Conservation (phyloP, 2,797 vertebrate species). For the Notolepis coatsorum region DNA sequence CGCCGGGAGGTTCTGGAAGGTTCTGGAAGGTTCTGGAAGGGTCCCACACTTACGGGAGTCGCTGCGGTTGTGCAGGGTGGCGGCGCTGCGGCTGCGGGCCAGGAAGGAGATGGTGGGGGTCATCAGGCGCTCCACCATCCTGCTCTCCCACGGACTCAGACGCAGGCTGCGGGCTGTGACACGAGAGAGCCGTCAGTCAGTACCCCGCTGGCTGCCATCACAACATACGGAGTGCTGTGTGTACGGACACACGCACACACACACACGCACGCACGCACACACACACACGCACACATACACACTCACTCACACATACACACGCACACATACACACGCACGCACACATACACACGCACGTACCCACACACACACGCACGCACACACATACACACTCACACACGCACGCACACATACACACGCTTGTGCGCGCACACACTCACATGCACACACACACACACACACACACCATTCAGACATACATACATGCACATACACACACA, state of each 20-base stretch:
- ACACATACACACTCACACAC: background rate
- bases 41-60: slow-evolving; percentile 86
- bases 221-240: background rate
- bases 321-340: background rate
- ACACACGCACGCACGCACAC: background rate
- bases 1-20: background rate
- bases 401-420: background rate
- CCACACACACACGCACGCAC: background rate
- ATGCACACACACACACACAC: slow-evolving; percentile 6
- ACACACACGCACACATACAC: background rate
- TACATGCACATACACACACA: background rate
- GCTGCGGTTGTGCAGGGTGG: slow-evolving; percentile 88
- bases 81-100: slow-evolving; percentile 93
- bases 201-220: background rate
- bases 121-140: slow-evolving; percentile 97
- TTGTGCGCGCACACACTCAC: background rate
- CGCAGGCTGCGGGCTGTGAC: slow-evolving; percentile 93
- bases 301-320: background rate
- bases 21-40: background rate
- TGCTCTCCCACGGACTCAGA: slow-evolving; percentile 96
- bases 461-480: background rate
- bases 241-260: slow-evolving; percentile 6
- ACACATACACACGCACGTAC: background rate
- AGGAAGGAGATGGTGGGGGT: slow-evolving; percentile 96
- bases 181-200: slow-evolving; percentile 65